A percentile compares a stretch with the other conserved stretches of the same genome.
Evolutionary conservation across 2,888 invertebrate genomes (phyloP).

Genomic region (Mesochorus sp.): DNA sequence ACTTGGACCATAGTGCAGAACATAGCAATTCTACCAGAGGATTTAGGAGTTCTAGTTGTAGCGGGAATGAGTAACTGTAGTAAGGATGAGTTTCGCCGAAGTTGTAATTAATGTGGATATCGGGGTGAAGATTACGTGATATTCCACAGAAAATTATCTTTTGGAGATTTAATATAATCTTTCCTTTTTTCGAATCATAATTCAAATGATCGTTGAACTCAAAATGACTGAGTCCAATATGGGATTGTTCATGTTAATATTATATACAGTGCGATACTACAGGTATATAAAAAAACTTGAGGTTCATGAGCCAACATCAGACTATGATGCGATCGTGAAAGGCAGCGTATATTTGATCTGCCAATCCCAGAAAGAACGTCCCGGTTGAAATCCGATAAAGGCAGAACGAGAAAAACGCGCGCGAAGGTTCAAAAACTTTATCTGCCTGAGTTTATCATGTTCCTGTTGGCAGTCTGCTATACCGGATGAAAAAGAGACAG

Average conservation of each 20-base stretch:
- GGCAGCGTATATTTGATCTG: slow-evolving; percentile 45
- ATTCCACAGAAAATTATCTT: no score
- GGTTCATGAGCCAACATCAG: slow-evolving; percentile 32
- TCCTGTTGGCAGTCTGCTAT: slow-evolving; percentile 42
- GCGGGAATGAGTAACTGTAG: neutral
- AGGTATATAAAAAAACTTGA: neutral
- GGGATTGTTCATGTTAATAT: no score
- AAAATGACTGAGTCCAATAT: no score
- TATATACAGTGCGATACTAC: neutral
- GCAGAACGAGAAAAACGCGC: neutral
- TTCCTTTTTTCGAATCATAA: no score
- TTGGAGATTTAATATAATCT: no score
- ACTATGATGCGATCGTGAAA: slow-evolving; percentile 50
- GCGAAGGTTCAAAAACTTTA: slow-evolving; percentile 20
- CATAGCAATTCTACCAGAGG: neutral
- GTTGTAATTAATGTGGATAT: no score
- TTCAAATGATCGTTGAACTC: no score
- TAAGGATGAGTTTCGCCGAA: no score
- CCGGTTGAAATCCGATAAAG: slow-evolving; percentile 7
- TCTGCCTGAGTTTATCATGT: slow-evolving; percentile 47
- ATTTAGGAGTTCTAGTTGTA: neutral
- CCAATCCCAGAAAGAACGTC: slow-evolving; percentile 36
- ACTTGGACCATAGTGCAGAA: neutral
- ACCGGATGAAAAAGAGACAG: neutral
- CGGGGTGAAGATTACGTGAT: no score